A percentile compares a stretch with the other conserved stretches of the same genome.
phyloP scores from a whole-genome alignment of 2,113 vertebrate genomes.

The Rallus limicola region DNA sequence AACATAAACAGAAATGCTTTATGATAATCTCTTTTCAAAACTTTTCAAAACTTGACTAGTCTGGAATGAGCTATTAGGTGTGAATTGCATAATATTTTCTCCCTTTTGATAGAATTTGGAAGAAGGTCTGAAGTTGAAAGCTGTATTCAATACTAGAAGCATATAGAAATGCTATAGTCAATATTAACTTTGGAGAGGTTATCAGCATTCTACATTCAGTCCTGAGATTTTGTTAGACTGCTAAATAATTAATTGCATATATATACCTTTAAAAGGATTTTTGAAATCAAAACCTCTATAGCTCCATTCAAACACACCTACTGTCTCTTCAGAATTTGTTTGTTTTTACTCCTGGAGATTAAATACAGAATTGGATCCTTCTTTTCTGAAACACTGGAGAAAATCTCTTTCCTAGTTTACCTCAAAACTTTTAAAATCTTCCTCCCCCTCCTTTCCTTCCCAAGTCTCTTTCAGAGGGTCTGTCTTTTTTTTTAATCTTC shows the following conservation, averaged over 20 bases:
- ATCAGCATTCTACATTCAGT: not conserved
- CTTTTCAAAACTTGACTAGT: not conserved
- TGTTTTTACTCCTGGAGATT: not conserved
- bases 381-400: not conserved
- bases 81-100: not conserved
- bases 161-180: not conserved
- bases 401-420: not conserved
- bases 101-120: not conserved
- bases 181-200: not conserved
- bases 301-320: not conserved
- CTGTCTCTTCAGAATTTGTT: not conserved
- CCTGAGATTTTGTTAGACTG: not conserved
- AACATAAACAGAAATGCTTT: not conserved
- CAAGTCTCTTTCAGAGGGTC: not conserved
- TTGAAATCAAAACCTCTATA: not conserved
- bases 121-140: not conserved
- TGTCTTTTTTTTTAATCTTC: not conserved
- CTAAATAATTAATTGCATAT: not conserved
- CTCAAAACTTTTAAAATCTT: not conserved
- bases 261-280: not conserved
- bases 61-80: not conserved
- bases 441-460: not conserved
- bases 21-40: not conserved
- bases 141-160: not conserved
- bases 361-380: not conserved